These are phyloP conservation scores for Euclidia mi DNA, from an alignment of 2,888 invertebrate species.

Conservation along the genomic window DNA sequence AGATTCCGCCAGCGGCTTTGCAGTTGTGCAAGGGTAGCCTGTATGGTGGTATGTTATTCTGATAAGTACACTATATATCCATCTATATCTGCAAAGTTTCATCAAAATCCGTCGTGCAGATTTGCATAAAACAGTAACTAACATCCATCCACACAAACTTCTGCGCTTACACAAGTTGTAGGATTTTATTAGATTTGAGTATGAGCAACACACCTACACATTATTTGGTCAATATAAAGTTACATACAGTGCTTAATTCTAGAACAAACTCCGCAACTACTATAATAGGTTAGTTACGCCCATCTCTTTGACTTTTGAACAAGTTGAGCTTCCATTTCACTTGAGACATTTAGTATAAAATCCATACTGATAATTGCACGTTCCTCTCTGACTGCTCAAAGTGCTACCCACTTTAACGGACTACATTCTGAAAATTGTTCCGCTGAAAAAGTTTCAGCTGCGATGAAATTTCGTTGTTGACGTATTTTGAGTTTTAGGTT, in stretches of 20 bases:
- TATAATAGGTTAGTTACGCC: conserved; percentile 12
- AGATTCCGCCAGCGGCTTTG: no score
- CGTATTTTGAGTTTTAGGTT: no score
- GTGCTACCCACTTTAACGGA: conserved; percentile 22
- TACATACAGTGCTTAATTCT: conserved; percentile 19
- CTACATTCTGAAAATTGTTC: conserved; percentile 34
- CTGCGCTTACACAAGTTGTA: no score
- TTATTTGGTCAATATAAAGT: neutral
- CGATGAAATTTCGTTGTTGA: neutral
- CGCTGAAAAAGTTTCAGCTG: conserved; percentile 26
- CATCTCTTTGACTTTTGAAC: conserved; percentile 36
- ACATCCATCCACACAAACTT: no score
- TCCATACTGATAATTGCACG: conserved; percentile 47
- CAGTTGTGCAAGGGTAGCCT: no score
- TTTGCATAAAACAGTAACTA: no score
- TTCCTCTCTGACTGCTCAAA: conserved; percentile 39
- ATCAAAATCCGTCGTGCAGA: no score
- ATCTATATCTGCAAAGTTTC: no score
- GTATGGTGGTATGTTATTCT: no score
- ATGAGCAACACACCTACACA: neutral
- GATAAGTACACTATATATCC: no score
- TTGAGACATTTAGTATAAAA: conserved; percentile 44
- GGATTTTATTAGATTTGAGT: neutral
- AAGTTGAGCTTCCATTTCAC: conserved; percentile 42
- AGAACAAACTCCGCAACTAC: conserved; percentile 9